Evolutionary conservation across 2,113 vertebrate genomes (phyloP), one percentile per base, ranked within the genome.

Genomic region (Mustelus asterias): DNA sequence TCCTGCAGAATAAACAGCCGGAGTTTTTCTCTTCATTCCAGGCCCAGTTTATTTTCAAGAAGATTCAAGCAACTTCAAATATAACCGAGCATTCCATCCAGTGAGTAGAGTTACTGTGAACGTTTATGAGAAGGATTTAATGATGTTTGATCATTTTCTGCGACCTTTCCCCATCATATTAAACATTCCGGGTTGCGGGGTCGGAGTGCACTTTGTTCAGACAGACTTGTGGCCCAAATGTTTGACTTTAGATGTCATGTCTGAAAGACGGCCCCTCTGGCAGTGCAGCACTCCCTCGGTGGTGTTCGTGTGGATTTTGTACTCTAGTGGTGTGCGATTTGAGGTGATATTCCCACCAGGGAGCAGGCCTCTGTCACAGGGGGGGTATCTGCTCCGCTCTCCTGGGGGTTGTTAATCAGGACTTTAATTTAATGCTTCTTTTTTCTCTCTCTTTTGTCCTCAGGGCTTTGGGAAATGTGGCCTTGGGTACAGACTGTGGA

Each of bases 31-130:
- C 94, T 97, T 60, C 97, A 95, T 96, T 95, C 95, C 96, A 99
- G 98, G 97, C 98, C 96, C 98, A 98, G 96, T 97, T 98, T 97
- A 97, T 99, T 72, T 98, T 98, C 96, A 98, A 97, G 96, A 98
- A 97, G 97, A 97, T 98, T 96, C 96, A 97, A 44, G 96, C 97
- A 94, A 96, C 96, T 83, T 96, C 96, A 96, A 98, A 98, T 83
- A 78, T 97, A 94, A 98, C 98, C 96, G 97, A 96, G 95, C 97
- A 96, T 80, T 97, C 96, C 63, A 95, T 98, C 58, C 97, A 97
- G 98, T 98, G 97, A 98, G 98, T 97, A 96, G 3, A 92, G n/a
- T 33, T 93, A 18, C 14, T n/a, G 89, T 5, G 3, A 8, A 20
- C 5, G 8, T 63, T 60, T 18, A 29, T n/a, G 58, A 58, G 88